These are phyloP conservation scores for Heliopora coerulea DNA, from an alignment of 92 coral and sea anemone genomes.

Conservation along the genomic window DNA sequence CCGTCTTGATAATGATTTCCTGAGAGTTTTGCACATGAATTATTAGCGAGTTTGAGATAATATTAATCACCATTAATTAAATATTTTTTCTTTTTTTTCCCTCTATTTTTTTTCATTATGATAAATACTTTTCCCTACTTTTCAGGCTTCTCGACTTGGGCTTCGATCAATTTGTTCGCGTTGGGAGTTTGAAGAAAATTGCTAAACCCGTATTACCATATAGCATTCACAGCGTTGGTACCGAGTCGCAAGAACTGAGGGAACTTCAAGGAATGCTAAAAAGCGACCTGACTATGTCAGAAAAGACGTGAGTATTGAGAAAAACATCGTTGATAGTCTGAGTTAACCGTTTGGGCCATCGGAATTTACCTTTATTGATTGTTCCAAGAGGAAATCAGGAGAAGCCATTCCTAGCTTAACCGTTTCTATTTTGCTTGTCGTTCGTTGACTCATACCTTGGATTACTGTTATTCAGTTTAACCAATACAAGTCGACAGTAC, in stretches of 20 bases:
- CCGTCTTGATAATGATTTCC: no score
- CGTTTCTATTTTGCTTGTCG: no score
- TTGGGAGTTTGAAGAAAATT: slow-evolving; percentile 94
- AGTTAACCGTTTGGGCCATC: no score
- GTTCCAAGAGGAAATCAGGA: no score
- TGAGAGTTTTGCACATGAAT: no score
- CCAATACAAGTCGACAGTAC: no score
- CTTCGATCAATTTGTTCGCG: slow-evolving; percentile 93
- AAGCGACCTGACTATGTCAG: slow-evolving; percentile 67
- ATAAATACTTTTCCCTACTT: not conserved
- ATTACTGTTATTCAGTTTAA: no score
- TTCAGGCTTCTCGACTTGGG: slow-evolving; percentile 82
- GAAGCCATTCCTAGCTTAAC: no score
- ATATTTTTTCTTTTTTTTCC: not conserved
- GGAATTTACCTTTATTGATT: no score
- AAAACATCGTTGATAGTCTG: no score
- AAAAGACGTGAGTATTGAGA: slow-evolving; percentile 62
- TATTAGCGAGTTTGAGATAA: no score
- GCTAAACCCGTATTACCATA: slow-evolving; percentile 90
- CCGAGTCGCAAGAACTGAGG: slow-evolving; percentile 74
- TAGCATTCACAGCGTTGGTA: slow-evolving; percentile 88
- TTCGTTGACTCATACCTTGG: no score
- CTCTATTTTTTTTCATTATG: not conserved
- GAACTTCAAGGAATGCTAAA: slow-evolving; percentile 86
- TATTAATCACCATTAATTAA: not conserved